Conservation (phyloP, 1,140 invertebrate genomes). For the Metopolophium dirhodum region DNA sequence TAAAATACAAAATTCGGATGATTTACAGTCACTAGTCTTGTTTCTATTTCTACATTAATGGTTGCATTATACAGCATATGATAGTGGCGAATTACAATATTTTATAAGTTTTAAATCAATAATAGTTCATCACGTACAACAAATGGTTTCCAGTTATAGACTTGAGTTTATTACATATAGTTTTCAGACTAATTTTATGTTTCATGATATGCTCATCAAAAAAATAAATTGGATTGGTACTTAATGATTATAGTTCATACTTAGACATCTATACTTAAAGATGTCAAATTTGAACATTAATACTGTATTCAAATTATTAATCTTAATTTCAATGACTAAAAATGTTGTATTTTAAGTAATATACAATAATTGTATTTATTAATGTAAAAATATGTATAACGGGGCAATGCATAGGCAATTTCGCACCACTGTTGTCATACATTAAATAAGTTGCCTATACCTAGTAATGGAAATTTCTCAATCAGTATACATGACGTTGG, state of each 20-base stretch:
- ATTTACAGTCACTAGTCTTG: not conserved
- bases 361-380: not conserved
- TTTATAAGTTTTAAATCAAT: not conserved
- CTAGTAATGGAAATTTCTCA: not conserved
- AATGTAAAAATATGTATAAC: not conserved
- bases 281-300: not conserved
- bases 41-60: not conserved
- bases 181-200: not conserved
- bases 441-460: not conserved
- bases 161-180: not conserved
- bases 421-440: not conserved
- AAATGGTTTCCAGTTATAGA: not conserved
- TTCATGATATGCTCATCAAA: not conserved
- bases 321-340: not conserved
- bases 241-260: no score
- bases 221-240: not conserved
- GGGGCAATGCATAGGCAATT: not conserved
- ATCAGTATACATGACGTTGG: not conserved
- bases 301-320: not conserved
- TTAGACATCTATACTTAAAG: no score
- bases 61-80: fast-evolving
- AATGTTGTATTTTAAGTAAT: not conserved
- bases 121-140: not conserved
- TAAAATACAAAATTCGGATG: not conserved
- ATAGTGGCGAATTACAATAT: not conserved